These are phyloP conservation scores for Papilio protenor DNA, from an alignment of 2,888 invertebrate species.

Conservation along the genomic window DNA sequence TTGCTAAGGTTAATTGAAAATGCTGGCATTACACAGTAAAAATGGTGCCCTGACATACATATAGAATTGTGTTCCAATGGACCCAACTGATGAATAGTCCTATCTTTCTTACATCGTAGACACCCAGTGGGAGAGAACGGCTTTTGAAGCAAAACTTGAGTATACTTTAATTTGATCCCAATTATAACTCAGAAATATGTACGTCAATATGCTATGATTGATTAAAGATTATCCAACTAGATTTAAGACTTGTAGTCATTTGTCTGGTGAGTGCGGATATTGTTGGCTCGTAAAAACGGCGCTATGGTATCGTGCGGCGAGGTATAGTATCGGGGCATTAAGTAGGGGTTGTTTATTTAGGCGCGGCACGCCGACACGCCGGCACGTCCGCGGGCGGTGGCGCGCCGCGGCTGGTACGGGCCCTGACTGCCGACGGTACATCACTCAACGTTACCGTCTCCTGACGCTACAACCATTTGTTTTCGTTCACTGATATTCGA, in stretches of 20 bases:
- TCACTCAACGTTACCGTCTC: constrained; percentile 51
- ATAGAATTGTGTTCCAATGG: too few species aligned
- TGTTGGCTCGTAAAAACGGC: constrained; percentile 70
- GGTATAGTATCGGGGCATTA: constrained; percentile 60
- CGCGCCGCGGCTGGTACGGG: constrained; percentile 61
- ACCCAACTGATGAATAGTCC: too few species aligned
- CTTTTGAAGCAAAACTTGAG: too few species aligned
- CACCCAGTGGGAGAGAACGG: too few species aligned
- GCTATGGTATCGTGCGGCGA: constrained; percentile 65
- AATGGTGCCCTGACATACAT: too few species aligned
- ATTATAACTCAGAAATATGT: too few species aligned
- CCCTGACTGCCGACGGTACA: constrained; percentile 45
- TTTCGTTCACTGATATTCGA: constrained; percentile 44
- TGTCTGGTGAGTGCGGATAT: constrained; percentile 60
- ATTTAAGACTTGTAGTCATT: constrained; percentile 51
- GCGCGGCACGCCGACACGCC: constrained; percentile 54
- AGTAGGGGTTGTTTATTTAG: constrained; percentile 82
- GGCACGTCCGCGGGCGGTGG: constrained; percentile 53
- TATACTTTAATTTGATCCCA: too few species aligned
- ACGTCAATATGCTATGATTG: background rate
- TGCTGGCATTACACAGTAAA: too few species aligned
- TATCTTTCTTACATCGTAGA: too few species aligned
- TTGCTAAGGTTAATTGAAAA: too few species aligned
- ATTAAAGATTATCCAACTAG: constrained; percentile 34
- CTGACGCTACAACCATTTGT: constrained; percentile 45